phyloP scores from a whole-genome alignment of 37 sponge, comb jelly and placozoan genomes.

The Cladorhizidae sp. region DNA sequence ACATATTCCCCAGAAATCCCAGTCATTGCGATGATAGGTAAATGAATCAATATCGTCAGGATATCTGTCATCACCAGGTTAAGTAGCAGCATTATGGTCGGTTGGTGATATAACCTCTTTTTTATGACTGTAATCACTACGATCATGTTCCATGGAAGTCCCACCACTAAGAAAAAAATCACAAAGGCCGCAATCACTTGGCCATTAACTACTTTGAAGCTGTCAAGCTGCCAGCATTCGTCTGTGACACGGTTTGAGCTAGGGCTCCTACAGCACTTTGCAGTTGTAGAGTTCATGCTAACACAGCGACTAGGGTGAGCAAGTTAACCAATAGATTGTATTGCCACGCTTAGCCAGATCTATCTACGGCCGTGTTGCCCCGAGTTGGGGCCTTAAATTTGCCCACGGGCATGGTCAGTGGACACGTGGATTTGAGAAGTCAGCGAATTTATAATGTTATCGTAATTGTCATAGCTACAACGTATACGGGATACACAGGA shows the following conservation, averaged over 20 bases:
- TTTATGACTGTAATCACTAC: not conserved
- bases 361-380: too few species aligned
- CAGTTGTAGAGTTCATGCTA: too few species aligned
- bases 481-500: too few species aligned
- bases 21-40: not conserved
- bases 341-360: too few species aligned
- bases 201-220: not conserved
- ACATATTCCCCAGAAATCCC: not conserved
- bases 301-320: too few species aligned
- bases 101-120: not conserved
- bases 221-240: not conserved
- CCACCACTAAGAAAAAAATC: not conserved
- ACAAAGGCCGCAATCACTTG: not conserved
- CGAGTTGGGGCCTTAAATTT: too few species aligned
- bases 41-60: not conserved
- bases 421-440: too few species aligned
- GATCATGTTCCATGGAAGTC: constrained; percentile 6
- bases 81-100: not conserved
- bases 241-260: not conserved
- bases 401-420: too few species aligned
- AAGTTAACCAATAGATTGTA: too few species aligned
- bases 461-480: too few species aligned
- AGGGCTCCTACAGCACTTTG: not conserved
- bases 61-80: not conserved
- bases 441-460: too few species aligned